Base-by-base conservation (phyloP, 2,888 invertebrate species). In the Zeuzera pyrina region DNA sequence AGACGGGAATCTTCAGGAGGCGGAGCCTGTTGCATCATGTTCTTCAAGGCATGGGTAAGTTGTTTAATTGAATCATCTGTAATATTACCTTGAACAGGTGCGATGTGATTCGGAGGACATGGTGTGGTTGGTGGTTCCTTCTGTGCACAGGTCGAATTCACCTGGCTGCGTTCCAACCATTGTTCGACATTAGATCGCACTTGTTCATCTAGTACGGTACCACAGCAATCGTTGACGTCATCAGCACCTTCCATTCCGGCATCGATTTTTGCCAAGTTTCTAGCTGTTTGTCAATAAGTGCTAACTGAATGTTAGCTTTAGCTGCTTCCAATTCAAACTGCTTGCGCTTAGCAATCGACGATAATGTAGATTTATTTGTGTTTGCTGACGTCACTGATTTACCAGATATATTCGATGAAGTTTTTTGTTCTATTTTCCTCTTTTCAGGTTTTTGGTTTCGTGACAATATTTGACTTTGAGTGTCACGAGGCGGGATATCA, bases 231-330 rank as follows among this genome's bases (percentile, higher is more conserved):
- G 13, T 10, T 19, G 11, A 6, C 15, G 2, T 30, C 12, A 4
- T 21, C 13, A 7, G 10, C 12, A 12, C 13, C 22, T 30, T 30
- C 25, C 15, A 21, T 28, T n/a, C 28, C 32, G 14, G 29, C 33
- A 7, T 34, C 23, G 13, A 16, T 26, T 12, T n/a, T n/a, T n/a
- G 36, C 34, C 30, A 39, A 16, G 32, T 27, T 38, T 32, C 32
- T 27, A 38, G 29, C 22, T 25, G 23, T 16, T 31, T 35, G 12
- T 31, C 31, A 2, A 35, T 35, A 4, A 35, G 7, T 5, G 27
- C 27, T 15, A 39, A 15, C 29, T 43, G 34, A 23, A 43, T 43
- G 13, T 36, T 34, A 13, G 41, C 43, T n/a, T n/a, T n/a, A n/a
- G n/a, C n/a, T n/a, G n/a, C n/a, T n/a, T n/a, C n/a, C n/a, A n/a